Evolutionary conservation across 2,888 invertebrate genomes (phyloP).

Genomic region (Microctonus brassicae): DNA sequence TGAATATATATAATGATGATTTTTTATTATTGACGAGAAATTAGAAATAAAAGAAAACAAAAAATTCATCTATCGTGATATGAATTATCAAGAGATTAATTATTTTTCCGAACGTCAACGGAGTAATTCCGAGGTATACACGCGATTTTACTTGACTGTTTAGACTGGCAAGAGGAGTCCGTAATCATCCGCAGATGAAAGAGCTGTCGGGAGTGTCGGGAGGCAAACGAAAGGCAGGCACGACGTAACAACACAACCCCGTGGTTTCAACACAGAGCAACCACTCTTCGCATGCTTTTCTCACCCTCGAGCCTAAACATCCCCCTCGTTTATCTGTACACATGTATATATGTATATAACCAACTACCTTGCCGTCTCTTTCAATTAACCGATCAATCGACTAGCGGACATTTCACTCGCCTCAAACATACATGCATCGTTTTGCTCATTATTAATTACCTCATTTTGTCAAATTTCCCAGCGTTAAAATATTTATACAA

Average conservation of each 20-base stretch:
- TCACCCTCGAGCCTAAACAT: slow-evolving; percentile 49
- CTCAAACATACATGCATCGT: slow-evolving; percentile 62
- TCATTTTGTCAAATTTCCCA: not conserved
- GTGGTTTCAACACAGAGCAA: slow-evolving; percentile 52
- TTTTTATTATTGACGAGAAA: no score
- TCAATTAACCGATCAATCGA: slow-evolving; percentile 68
- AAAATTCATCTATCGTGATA: not conserved
- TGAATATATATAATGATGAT: no score
- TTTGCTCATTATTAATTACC: slow-evolving; percentile 66
- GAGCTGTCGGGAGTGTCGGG: slow-evolving; percentile 67
- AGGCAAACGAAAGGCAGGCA: slow-evolving; percentile 57
- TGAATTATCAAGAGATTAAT: slow-evolving; percentile 51
- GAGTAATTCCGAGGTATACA: slow-evolving; percentile 55
- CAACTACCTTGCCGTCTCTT: slow-evolving; percentile 57
- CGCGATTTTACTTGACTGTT: slow-evolving; percentile 48
- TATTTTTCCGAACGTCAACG: slow-evolving; percentile 55
- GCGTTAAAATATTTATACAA: not conserved
- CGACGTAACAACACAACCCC: slow-evolving; percentile 48
- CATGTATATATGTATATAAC: slow-evolving; percentile 31
- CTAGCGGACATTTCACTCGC: slow-evolving; percentile 52
- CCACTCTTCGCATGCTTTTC: slow-evolving; percentile 49
- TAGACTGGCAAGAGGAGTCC: slow-evolving; percentile 51
- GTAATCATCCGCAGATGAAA: slow-evolving; percentile 69
- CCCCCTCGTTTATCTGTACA: slow-evolving; percentile 39
- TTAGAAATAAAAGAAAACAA: not conserved